Evolutionary conservation across 2,888 invertebrate species (phyloP), one percentile per base, ranked within the genome.

Genomic region (Pinctada fucata): DNA sequence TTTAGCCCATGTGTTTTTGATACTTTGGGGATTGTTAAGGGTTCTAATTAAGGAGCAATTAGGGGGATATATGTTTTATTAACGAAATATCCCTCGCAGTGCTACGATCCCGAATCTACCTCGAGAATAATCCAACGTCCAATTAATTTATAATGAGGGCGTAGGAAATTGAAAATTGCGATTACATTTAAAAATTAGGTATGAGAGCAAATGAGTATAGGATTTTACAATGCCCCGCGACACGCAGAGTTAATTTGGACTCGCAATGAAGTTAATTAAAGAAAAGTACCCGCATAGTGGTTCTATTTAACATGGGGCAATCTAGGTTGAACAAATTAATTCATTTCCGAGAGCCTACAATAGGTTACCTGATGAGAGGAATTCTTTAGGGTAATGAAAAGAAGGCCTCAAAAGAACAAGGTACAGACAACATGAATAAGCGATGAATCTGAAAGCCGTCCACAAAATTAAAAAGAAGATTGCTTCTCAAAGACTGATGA

Each of bases 81-180:
- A 74, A 74, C 74, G 74, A 74, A 74, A 64, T 58, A 74, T 66
- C 65, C 74, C 74, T 74, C 74, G 65, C 74, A 66, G 74, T 63
- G 74, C 66, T 66, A 48, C 64, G 50, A 65, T 51, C 45, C 49
- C 63, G 48, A 49, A 64, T 51, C 49, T 66, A 48, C 49, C 45
- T 50, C 65, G 16, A 48, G 48, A 65, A 50, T 66, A 66, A 65
- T 65, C 45, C 63, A 49, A 49, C 63, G 63, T 74, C 74, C 74
- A 74, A 74, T 74, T 74, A 74, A 74, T 74, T 74, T 74, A 74
- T 74, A 74, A 74, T 74, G 74, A 74, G 74, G 47, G 74, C 58
- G 74, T 63, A 72, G 74, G 74, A 74, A 74, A 74, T 74, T 74
- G 74, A 74, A 74, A 74, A 64, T 63, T 66, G 49, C 31, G 58